Base-by-base conservation (phyloP, 1,140 invertebrate species). In the Nilaparvata lugens region DNA sequence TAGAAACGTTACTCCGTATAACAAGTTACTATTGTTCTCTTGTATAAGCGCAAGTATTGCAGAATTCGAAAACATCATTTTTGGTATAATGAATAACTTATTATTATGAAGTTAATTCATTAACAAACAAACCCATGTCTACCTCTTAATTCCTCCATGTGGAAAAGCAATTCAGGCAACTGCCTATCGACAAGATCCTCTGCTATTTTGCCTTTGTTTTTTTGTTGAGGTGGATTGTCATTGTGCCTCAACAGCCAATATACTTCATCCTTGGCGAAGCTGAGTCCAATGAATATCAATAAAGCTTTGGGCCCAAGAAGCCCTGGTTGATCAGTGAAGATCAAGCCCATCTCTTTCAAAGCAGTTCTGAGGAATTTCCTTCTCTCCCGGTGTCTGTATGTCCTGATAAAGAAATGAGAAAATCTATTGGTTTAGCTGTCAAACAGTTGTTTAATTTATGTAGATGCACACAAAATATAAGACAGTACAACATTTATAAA, bases 251-350 rank as follows among this genome's bases (percentile, higher is more conserved):
- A 72, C 11, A 99, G 79, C 97, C 97, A 99, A 52, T 92, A 81
- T 16, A 99, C 90, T 79, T 99, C 97, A 80, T 99, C 97, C 69
- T 95, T 81, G 0, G 95, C 87, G 74, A 95, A 90, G 64, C 92
- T 94, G 1, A 99, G 74, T 0, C 91, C 96, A 82, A 98, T 98
- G 70, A 98, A 93, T 64, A 98, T 91, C 68, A 97, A 85, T 35
- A 99, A 78, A n/a, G 93, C 92, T 75, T 98, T 98, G 7, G 95
- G 95, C 1, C 96, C 97, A 14, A 99, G 75, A 7, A 99, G 77
- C 5, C 97, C 97, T 16, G 97, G 97, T 72, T 99, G 95, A 78
- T 99, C 97, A 13, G 94, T 93, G 65, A 99, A 84, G 62, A 99
- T 93, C 6, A 98, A 77, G 11, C 90, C 91, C 61, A 99, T 74